Evolutionary conservation across 2,797 vertebrate genomes (phyloP).

Genomic region (Thaleichthys pacificus): DNA sequence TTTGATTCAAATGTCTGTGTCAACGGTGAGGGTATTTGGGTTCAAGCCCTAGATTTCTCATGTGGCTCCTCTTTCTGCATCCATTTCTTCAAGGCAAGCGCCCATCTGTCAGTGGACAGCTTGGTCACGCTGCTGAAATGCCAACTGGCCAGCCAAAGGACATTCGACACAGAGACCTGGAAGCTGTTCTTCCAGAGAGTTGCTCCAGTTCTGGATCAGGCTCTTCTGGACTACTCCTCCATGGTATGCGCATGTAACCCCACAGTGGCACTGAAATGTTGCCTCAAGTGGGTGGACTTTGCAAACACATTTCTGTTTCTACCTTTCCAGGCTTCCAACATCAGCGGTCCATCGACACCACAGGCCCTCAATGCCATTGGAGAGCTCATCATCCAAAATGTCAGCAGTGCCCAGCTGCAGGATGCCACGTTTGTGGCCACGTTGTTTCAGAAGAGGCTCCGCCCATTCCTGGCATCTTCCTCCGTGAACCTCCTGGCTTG

Average conservation of each 20-base stretch:
- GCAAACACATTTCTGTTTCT: not conserved
- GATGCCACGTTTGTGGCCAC: slow-evolving; percentile 22
- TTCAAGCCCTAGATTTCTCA: slow-evolving; percentile 37
- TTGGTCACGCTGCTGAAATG: too few relatives aligned
- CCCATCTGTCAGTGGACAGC: too few relatives aligned
- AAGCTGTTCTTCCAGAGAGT: too few relatives aligned
- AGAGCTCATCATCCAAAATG: slow-evolving; percentile 40
- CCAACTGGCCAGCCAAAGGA: too few relatives aligned
- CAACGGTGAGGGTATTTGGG: slow-evolving; percentile 31
- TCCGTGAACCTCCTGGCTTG: slow-evolving; percentile 50
- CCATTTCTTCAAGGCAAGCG: too few relatives aligned
- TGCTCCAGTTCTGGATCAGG: too few relatives aligned
- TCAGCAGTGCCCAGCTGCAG: slow-evolving; percentile 41
- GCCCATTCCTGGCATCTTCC: slow-evolving; percentile 46
- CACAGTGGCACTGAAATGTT: slow-evolving; percentile 32
- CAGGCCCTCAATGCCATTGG: slow-evolving; percentile 51
- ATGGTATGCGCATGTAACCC: too few relatives aligned
- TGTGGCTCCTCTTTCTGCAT: not conserved
- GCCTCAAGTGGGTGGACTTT: not conserved
- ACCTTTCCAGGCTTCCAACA: slow-evolving; percentile 26
- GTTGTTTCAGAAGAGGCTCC: slow-evolving; percentile 45
- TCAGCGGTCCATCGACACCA: slow-evolving; percentile 16
- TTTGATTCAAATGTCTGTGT: not conserved
- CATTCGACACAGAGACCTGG: too few relatives aligned
- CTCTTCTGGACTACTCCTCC: too few relatives aligned